Base-by-base conservation (phyloP, 2,888 invertebrate genomes). In the Acanthosoma haemorrhoidale region DNA sequence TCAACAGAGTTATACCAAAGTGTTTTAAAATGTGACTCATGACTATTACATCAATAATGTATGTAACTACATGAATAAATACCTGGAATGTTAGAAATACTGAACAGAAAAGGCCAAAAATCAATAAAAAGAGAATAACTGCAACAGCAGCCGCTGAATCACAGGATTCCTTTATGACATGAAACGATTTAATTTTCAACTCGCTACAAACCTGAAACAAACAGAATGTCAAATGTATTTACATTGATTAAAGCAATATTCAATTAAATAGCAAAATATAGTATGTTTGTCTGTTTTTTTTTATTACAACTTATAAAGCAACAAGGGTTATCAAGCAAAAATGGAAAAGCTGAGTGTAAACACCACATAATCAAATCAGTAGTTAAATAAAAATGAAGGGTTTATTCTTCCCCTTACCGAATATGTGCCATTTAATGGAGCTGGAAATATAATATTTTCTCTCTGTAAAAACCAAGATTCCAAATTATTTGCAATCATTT, bases 81-180 rank as follows among this genome's bases (percentile, higher is more conserved):
- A 92, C 92, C 86, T 94, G 93, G 75, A 93, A 85, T 71, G 86
- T 87, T 72, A 91, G 87, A 79, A 96, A 94, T 73, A 95, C 84
- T 32, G 90, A 87, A 58, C 91, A 87, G 75, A 92, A 87, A 63
- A 88, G 84, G 16, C 90, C 85, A 75, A 92, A 89, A 31, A 94
- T 79, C 68, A 96, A 85, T 67, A 96, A 85, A n/a, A 90, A 87
- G 64, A 92, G 83, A 74, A 96, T 94, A 76, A 96, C 92, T 68
- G 93, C 84, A 74, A 90, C 87, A 60, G 92, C 90, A 5, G 94
- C 91, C 2, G 94, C 90, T 0, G 92, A 88, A 80, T 96, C 94
- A 39, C 95, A 87, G 0, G 90, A 91, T 18, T 86, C 86, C 78
- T 88, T 88, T 0, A 92, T 82, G 66, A 85, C 39, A 13, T 68